Evolutionary conservation across 2,888 invertebrate genomes (phyloP).

Genomic region (Hypomecis atomaria): DNA sequence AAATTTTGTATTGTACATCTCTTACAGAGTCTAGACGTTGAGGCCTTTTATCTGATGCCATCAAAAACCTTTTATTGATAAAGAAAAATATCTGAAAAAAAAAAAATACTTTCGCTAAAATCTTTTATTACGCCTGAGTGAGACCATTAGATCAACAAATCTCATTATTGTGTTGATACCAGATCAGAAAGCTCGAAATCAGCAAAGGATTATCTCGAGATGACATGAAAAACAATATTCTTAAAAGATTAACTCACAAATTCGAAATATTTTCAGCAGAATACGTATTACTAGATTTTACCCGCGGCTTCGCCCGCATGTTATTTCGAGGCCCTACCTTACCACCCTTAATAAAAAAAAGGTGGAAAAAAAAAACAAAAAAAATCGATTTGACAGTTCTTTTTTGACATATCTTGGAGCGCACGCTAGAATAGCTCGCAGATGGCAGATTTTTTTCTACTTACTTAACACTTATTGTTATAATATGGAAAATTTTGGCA

Average conservation of each 20-base stretch:
- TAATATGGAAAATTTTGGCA: too few relatives aligned
- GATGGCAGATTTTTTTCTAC: too few relatives aligned
- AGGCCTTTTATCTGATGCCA: neutral
- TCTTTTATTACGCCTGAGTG: neutral
- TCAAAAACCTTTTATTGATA: constrained; percentile 1
- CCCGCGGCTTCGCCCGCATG: too few relatives aligned
- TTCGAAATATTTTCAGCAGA: neutral
- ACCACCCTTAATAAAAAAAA: too few relatives aligned
- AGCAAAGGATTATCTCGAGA: constrained; percentile 46
- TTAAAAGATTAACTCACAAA: constrained; percentile 48
- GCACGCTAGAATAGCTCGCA: too few relatives aligned
- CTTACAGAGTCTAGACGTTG: constrained; percentile 12
- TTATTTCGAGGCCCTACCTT: too few relatives aligned
- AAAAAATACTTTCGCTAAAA: neutral
- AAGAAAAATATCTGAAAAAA: neutral
- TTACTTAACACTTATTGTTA: too few relatives aligned
- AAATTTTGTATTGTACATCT: neutral
- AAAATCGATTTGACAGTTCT: too few relatives aligned
- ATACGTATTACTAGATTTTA: too few relatives aligned
- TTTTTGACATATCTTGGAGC: too few relatives aligned
- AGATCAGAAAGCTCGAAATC: constrained; percentile 16
- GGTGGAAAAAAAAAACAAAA: too few relatives aligned
- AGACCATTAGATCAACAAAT: constrained; percentile 9
- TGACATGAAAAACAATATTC: constrained; percentile 54
- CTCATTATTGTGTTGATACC: constrained; percentile 18